Conservation (phyloP, 2,888 invertebrate species). For the Lasioglossum pauxillum region DNA sequence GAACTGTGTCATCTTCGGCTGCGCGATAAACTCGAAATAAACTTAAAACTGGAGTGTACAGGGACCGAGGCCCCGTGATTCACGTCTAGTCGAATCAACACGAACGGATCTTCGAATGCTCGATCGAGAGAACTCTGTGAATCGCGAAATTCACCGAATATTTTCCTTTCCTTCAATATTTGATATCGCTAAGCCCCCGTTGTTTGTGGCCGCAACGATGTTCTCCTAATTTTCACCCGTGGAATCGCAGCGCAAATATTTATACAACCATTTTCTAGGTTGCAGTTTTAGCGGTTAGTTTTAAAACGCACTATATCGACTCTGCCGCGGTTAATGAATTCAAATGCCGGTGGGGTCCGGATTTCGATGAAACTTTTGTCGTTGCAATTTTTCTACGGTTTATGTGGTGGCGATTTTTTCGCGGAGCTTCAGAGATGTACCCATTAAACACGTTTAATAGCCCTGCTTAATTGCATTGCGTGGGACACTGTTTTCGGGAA, state of each 20-base stretch:
- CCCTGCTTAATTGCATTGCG: no score
- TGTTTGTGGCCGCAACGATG: neutral
- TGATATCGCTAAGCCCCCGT: neutral
- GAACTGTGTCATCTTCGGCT: slow-evolving; percentile 8
- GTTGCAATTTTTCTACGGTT: neutral
- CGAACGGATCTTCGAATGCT: neutral
- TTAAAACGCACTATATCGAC: neutral
- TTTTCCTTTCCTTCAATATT: neutral
- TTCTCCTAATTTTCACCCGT: neutral
- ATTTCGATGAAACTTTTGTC: neutral
- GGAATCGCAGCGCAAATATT: neutral
- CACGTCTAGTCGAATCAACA: neutral
- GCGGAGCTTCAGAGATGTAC: neutral
- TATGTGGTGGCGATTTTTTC: neutral
- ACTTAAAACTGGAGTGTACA: neutral
- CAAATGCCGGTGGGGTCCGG: neutral
- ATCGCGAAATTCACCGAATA: neutral
- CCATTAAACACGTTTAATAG: neutral
- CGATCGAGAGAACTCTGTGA: neutral
- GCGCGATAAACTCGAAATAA: slow-evolving; percentile 1
- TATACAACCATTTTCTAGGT: neutral
- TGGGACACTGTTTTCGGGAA: no score
- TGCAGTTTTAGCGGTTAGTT: neutral
- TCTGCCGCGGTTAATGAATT: neutral
- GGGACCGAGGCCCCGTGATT: neutral